Base-by-base conservation (phyloP, 2,113 vertebrate genomes). In the Dolichotis patagonum region DNA sequence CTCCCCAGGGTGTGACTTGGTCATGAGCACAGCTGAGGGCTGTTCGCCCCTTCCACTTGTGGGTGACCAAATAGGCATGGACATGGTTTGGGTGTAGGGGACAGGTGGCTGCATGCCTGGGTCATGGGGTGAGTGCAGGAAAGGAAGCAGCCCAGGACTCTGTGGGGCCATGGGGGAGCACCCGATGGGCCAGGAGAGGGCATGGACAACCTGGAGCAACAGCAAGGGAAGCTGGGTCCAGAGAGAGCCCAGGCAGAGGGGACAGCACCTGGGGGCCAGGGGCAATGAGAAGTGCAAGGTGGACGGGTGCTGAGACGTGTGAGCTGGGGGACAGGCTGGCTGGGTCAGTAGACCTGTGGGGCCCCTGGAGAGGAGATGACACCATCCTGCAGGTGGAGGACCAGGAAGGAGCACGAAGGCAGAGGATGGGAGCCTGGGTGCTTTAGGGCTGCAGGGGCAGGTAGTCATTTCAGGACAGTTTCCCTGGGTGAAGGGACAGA, bases 261-360 rank as follows among this genome's bases (percentile, higher is more conserved):
- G 2, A 3, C 2, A 8, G 49, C 30, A 1, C 1, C 6, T 32
- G 67, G 24, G 26, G 19, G 8, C 65, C 1, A 4, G 56, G 88
- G 13, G 35, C 38, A 20, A 0, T 35, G 67, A 58, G 83, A 56
- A 43, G 65, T 7, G 43, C 9, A 8, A 30, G 52, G 78, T 22
- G n/a, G 32, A 26, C 4, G 20, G 58, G 8, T 6, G 12, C 13
- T 1, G 5, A 32, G 0, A 24, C 35, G 41, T 19, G 19, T 28
- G 73, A 58, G 35, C 56, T 56, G 54, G 67, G 65, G 2, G 10
- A 54, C 2, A 65, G 86, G 26, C 62, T 3, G 19, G 13, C 58
- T 14, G 5, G 13, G 30, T n/a, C 12, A 10, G 30, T 46, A 60
- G 85, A 4, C 7, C 17, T 32, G 67, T 6, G 13, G 32, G 26